phyloP scores from a whole-genome alignment of 1,140 invertebrate genomes.

The Hypsibius dujardini region DNA sequence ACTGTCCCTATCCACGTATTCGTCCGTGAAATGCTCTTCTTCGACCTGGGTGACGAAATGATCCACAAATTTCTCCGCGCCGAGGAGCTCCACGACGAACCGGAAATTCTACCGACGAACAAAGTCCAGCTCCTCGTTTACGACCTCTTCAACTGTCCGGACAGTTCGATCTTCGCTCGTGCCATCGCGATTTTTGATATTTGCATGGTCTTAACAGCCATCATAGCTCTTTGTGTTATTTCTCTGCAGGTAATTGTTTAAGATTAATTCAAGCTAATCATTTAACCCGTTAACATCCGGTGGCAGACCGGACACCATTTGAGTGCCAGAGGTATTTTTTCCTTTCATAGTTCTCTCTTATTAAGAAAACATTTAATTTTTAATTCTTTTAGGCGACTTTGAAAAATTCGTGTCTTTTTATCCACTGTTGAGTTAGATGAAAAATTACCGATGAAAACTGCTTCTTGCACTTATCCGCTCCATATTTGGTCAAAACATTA shows the following conservation, averaged over 20 bases:
- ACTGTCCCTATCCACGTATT: not conserved
- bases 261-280: not conserved
- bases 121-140: not conserved
- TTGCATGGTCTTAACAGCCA: not conserved
- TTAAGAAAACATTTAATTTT: too few species aligned
- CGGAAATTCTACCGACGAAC: not conserved
- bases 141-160: not conserved
- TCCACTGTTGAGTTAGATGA: too few species aligned
- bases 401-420: too few species aligned
- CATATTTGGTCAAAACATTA: too few species aligned
- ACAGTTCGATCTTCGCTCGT: not conserved
- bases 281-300: not conserved
- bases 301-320: not conserved
- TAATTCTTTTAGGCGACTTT: too few species aligned
- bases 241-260: too few species aligned
- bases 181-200: not conserved
- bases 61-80: not conserved
- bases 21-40: constrained; percentile 9
- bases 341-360: not conserved
- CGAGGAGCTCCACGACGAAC: not conserved
- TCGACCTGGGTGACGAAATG: not conserved
- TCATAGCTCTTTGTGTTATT: not conserved
- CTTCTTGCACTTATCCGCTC: too few species aligned
- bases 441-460: too few species aligned
- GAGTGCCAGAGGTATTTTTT: not conserved